These are phyloP conservation scores for Clamator glandarius DNA, from an alignment of 2,797 vertebrate genomes.

Conservation along the genomic window DNA sequence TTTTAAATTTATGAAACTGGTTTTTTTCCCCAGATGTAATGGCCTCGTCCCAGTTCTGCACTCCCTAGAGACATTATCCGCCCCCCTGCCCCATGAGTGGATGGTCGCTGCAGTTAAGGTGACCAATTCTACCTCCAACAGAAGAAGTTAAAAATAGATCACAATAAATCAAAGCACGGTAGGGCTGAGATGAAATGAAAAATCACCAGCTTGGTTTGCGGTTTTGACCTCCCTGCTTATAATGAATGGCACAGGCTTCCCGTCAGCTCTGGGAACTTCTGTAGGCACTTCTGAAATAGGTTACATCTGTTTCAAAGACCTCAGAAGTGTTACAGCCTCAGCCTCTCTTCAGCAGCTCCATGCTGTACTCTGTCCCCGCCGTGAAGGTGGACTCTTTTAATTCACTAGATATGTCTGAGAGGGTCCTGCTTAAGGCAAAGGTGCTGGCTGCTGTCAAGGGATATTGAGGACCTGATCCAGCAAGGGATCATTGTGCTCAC, in stretches of 20 bases:
- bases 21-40: background rate
- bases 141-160: background rate
- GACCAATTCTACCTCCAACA: background rate
- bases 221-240: conserved; percentile 20
- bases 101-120: background rate
- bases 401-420: background rate
- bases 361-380: background rate
- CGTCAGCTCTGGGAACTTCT: background rate
- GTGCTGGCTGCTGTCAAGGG: fast-evolving
- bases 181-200: conserved; percentile 31
- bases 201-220: background rate
- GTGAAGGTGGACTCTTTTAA: background rate
- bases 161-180: conserved; percentile 29
- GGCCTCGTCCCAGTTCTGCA: conserved; percentile 25
- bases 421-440: background rate
- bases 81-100: background rate
- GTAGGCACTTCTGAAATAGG: background rate
- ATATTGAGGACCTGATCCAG: background rate
- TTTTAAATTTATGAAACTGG: conserved; percentile 64
- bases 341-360: background rate
- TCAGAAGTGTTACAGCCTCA: background rate
- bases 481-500: background rate
- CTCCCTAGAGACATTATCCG: conserved; percentile 23
- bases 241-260: background rate
- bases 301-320: background rate